phyloP scores from a whole-genome alignment of 2,888 invertebrate species.

The Ectemnius lituratus region DNA sequence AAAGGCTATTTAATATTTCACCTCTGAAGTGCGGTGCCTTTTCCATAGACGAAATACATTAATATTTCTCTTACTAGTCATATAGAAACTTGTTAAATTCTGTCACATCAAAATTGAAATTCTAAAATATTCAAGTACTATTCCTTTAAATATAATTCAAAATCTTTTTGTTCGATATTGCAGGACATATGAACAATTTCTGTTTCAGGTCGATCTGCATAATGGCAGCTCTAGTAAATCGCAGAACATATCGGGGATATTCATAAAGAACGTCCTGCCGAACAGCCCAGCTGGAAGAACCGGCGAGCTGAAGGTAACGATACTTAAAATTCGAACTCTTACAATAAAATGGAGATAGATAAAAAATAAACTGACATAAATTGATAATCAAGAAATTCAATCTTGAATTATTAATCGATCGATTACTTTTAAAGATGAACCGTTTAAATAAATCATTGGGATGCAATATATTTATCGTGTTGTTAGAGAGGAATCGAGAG shows the following conservation, averaged over 20 bases:
- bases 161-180: not conserved
- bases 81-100: not conserved
- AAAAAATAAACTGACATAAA: no score
- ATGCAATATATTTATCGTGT: no score
- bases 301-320: constrained; percentile 88
- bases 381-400: no score
- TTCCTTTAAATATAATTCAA: no score
- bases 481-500: not conserved
- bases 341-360: no score
- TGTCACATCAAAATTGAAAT: no score
- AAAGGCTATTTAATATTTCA: not conserved
- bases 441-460: no score
- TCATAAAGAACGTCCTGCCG: constrained; percentile 97
- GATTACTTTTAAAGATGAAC: no score
- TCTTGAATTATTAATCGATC: no score
- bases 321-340: constrained; percentile 13
- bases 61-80: not conserved
- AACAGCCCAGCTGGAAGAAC: constrained; percentile 95
- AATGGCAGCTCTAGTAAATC: constrained; percentile 84
- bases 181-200: constrained; percentile 20
- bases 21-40: not conserved
- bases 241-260: constrained; percentile 92
- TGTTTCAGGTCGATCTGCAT: constrained; percentile 85
- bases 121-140: no score
- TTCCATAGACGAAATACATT: not conserved